Percentiles rank a stretch among this genome's conserved stretches.
Conservation (phyloP, 2,113 vertebrate species). For the Perognathus longimembris region DNA sequence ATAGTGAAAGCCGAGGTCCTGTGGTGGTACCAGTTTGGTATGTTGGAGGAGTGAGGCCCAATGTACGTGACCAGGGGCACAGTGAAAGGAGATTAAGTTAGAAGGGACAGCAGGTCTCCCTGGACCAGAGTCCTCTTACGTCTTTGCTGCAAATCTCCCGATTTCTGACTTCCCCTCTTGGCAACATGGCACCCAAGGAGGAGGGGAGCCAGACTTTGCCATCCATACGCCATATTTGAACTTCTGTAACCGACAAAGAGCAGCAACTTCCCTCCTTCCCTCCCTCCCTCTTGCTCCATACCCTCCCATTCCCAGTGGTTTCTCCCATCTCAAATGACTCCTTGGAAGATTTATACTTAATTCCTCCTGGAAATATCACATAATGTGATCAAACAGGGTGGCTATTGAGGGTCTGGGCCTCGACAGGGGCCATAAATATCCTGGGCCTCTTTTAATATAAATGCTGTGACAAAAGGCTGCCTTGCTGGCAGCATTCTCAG, state of each 20-base stretch:
- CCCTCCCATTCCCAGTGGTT: neutral
- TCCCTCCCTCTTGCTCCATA: no score
- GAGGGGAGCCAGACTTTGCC: neutral
- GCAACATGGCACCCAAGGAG: neutral
- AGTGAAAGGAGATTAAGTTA: neutral
- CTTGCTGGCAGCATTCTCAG: slow-evolving; percentile 76
- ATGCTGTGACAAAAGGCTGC: slow-evolving; percentile 53
- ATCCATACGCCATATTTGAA: rapidly evolving
- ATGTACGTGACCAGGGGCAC: neutral
- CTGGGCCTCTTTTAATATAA: slow-evolving; percentile 65
- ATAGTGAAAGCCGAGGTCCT: no score
- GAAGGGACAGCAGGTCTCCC: no score
- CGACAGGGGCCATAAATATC: slow-evolving; percentile 71
- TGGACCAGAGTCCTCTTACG: neutral
- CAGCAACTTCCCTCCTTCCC: neutral
- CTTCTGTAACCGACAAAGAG: neutral
- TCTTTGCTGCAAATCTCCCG: neutral
- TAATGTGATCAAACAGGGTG: slow-evolving; percentile 79
- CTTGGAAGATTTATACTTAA: slow-evolving; percentile 73
- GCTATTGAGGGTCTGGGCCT: slow-evolving; percentile 75
- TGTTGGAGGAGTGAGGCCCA: rapidly evolving
- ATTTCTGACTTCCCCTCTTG: rapidly evolving
- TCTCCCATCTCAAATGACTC: neutral
- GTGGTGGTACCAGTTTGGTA: rapidly evolving
- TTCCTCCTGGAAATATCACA: slow-evolving; percentile 82